Base-by-base conservation (phyloP, 2,797 vertebrate species). In the Enteromius trimaculatus region DNA sequence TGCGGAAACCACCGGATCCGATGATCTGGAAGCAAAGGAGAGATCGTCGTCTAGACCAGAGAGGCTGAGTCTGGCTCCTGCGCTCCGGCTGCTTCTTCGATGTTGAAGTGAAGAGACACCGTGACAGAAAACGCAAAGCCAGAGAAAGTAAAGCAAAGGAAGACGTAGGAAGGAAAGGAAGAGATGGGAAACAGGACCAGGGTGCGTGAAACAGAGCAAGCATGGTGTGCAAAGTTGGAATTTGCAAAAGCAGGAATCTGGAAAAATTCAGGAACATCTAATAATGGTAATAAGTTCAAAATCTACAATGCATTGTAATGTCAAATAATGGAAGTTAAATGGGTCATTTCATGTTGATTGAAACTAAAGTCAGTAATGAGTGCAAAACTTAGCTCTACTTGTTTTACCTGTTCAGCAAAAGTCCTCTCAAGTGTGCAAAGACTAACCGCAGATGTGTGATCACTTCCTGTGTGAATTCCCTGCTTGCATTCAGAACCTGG, bases 341-440 rank as follows among this genome's bases (percentile, higher is more conserved):
- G 17, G 31, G 9, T 66, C 0, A 16, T 39, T 37, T 76, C 2
- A 37, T 76, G 13, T 39, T 75, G 5, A 34, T 34, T 14, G 5
- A 9, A 19, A 42, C 39, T 42, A 10, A 53, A 21, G n/a, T 76
- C 31, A 58, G 9, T 58, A 21, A 19, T 58, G 34, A 6, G 53
- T 42, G 64, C 21, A 80, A 3, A 79, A 16, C 14, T 10, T 6
- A 62, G 14, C 3, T 1, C n/a, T 58, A 85, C 86, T 87, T 8
- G 34, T 81, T n/a, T 81, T 81, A 88, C 85, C 84, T 90, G 87
- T 51, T 81, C 3, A 80, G 60, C 72, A 80, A 60, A 78, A 85
- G 83, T 42, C 21, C 80, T 60, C 71, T 80, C 53, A 77, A 60
- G 19, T 62, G n/a, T 23, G 51, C 1, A 31, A 68, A 21, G 6